Evolutionary conservation across 2,888 invertebrate species (phyloP), one percentile per base, ranked within the genome.

Genomic region (Pristionchus mayeri): DNA sequence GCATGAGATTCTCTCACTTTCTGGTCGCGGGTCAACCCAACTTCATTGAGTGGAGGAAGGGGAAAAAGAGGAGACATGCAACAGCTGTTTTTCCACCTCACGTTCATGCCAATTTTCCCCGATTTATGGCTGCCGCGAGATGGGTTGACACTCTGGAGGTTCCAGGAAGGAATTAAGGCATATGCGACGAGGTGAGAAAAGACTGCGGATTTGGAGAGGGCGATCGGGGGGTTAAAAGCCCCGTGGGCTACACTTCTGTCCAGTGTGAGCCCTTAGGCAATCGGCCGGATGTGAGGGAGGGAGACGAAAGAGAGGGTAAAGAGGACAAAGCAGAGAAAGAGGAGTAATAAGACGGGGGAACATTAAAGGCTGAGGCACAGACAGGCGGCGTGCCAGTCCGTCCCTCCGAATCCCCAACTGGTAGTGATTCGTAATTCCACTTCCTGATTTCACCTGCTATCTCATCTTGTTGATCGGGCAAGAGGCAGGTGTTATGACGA

Each of bases 291-390:
- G 13, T 13, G 44, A 44, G 44, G 13, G 44, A 44, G 44, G 13
- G 44, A 57, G 57, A 57, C 11, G 4, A 21, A 21, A 21, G 6
- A 57, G 57, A 57, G 57, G 6, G 44, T 9, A 6, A 13, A 44
- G 44, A 44, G 44, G 44, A 44, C 44, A 44, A 63, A 34, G 18
- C 37, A 21, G 34, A 11, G 3, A 60, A 30, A 30, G 27, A 63
- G 21, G 34, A 34, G 34, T 1, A 2, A 34, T 3, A 63, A 63
- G 11, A 34, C 34, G 30, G 21, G 76, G 50, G 76, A 78, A 71
- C 71, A 71, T 44, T 71, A 71, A 71, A 71, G 21, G 71, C 37
- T 9, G n/a, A 40, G 67, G n/a, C n/a, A n/a, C n/a, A n/a, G n/a
- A n/a, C n/a, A n/a, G n/a, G n/a, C n/a, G n/a, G n/a, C n/a, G n/a